phyloP scores from a whole-genome alignment of 2,113 vertebrate species.

The Siphamia tubifer region DNA sequence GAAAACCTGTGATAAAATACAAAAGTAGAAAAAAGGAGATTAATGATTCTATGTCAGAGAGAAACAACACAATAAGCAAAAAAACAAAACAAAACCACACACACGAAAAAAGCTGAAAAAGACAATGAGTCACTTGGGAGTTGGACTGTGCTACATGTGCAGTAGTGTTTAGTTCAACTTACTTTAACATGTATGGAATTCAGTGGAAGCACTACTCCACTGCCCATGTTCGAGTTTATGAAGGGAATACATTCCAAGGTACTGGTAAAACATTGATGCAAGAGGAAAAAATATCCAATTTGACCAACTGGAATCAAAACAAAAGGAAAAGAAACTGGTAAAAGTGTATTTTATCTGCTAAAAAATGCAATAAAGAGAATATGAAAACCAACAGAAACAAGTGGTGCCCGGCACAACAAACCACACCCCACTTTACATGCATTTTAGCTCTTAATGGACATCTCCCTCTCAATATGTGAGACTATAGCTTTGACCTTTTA shows the following conservation, averaged over 20 bases:
- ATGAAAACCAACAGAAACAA: no score
- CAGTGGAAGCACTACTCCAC: not conserved
- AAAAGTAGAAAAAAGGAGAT: not conserved
- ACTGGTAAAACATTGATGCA: slow-evolving; percentile 4
- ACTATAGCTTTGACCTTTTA: no score
- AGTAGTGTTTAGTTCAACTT: not conserved
- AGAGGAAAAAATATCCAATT: slow-evolving; percentile 8
- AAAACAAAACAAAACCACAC: not conserved
- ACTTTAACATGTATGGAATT: not conserved
- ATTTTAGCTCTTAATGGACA: no score
- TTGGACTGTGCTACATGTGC: not conserved
- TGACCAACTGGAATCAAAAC: not conserved
- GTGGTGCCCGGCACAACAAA: no score
- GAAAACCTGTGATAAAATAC: not conserved
- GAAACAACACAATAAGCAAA: not conserved
- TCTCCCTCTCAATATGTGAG: no score
- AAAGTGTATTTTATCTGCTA: not conserved
- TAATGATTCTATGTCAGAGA: not conserved
- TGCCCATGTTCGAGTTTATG: not conserved
- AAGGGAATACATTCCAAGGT: not conserved
- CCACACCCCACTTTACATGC: no score
- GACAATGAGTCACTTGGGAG: not conserved
- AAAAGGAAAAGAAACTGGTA: slow-evolving; percentile 10
- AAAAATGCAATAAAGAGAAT: slow-evolving; percentile 15
- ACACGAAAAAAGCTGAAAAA: no score